These are phyloP conservation scores for Metopolophium dirhodum DNA, from an alignment of 1,140 invertebrate genomes.

Conservation along the genomic window DNA sequence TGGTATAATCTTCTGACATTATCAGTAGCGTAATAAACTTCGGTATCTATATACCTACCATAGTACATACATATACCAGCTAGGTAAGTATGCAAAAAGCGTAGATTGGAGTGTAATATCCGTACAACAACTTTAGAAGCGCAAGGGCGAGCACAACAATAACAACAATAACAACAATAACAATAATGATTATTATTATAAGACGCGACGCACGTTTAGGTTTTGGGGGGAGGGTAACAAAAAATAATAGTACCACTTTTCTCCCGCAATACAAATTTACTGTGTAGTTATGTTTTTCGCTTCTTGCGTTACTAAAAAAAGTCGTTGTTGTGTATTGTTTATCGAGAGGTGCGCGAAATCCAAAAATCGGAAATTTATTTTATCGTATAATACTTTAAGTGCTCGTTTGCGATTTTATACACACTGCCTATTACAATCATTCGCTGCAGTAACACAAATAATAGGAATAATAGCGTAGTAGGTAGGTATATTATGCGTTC, in stretches of 20 bases:
- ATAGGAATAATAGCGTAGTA: not conserved
- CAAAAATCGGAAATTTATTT: not conserved
- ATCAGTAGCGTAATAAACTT: not conserved
- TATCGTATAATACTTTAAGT: not conserved
- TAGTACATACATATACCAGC: not conserved
- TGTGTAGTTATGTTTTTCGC: not conserved
- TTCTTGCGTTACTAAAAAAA: too few relatives aligned
- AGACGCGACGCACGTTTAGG: not conserved
- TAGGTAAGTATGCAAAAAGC: not conserved
- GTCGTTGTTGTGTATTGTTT: not conserved
- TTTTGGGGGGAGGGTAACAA: not conserved
- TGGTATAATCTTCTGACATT: not conserved
- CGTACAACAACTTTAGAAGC: too few relatives aligned
- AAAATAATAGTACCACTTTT: not conserved
- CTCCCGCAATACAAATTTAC: too few relatives aligned
- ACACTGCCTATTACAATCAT: not conserved
- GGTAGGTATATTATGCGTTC: not conserved
- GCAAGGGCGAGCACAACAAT: too few relatives aligned
- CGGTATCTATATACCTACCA: not conserved
- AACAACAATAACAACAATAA: too few relatives aligned
- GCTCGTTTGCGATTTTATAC: not conserved
- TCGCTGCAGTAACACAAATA: not conserved
- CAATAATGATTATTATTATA: too few relatives aligned
- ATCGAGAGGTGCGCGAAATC: not conserved
- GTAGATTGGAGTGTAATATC: too few relatives aligned